phyloP scores from a whole-genome alignment of 2,888 invertebrate genomes.

The Lycophotia porphyrea region DNA sequence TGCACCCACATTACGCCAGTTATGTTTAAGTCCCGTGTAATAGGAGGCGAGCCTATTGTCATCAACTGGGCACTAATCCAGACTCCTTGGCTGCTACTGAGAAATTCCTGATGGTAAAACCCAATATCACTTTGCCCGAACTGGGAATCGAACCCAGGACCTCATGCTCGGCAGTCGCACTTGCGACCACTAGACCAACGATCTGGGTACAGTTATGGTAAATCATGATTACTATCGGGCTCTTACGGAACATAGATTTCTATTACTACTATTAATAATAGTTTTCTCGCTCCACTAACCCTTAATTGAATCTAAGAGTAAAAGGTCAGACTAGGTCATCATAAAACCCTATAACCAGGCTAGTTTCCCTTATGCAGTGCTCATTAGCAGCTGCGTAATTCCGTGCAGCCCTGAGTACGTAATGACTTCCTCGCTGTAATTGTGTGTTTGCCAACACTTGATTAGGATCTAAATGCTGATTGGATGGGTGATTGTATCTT shows the following conservation, averaged over 20 bases:
- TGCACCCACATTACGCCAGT: neutral
- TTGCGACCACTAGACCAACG: neutral
- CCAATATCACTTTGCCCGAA: neutral
- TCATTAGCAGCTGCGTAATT: conserved; percentile 45
- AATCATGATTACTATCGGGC: too few species aligned
- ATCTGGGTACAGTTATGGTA: neutral
- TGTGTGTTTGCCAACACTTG: conserved; percentile 53
- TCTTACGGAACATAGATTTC: conserved; percentile 6
- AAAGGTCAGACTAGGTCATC: conserved; percentile 23
- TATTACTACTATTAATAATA: neutral
- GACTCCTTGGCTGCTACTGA: neutral
- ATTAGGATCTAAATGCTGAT: conserved; percentile 56
- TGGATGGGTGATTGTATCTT: conserved; percentile 41
- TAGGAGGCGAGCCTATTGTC: neutral
- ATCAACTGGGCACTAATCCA: neutral
- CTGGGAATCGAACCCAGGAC: neutral
- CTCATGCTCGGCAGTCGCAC: neutral
- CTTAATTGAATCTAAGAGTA: conserved; percentile 1
- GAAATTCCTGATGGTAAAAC: neutral
- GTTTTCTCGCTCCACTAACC: neutral
- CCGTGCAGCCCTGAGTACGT: conserved; percentile 53
- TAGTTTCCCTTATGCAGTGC: conserved; percentile 21
- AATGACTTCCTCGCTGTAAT: conserved; percentile 60
- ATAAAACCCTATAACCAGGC: neutral
- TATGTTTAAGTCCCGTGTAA: neutral